phyloP scores from a whole-genome alignment of 2,888 invertebrate genomes.

The Trichopria drosophilae region DNA sequence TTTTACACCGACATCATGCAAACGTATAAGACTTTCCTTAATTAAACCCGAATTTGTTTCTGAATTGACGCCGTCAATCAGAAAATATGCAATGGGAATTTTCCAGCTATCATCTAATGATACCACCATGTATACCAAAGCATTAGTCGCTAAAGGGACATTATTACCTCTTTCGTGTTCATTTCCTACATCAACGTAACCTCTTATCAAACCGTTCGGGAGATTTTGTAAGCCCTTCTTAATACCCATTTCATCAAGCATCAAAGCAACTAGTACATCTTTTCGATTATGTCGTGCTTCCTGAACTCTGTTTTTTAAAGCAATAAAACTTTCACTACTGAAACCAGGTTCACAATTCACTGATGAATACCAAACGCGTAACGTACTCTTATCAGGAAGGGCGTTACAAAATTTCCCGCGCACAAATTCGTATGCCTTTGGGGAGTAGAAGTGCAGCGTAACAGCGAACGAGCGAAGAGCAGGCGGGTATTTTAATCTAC shows the following conservation, averaged over 20 bases:
- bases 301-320: slow-evolving; percentile 20
- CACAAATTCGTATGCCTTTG: slow-evolving; percentile 35
- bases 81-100: slow-evolving; percentile 19
- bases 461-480: slow-evolving; percentile 32
- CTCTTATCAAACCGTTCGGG: slow-evolving; percentile 24
- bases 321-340: slow-evolving; percentile 28
- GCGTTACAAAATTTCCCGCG: slow-evolving; percentile 5
- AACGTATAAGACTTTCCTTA: slow-evolving; percentile 5
- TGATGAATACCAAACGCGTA: slow-evolving; percentile 7
- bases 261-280: slow-evolving; percentile 24
- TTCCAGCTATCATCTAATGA: slow-evolving; percentile 28
- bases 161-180: background rate
- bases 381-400: background rate
- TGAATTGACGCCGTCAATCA: slow-evolving; percentile 16
- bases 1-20: slow-evolving; percentile 30
- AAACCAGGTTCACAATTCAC: slow-evolving; percentile 26
- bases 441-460: slow-evolving; percentile 36
- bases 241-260: too few relatives aligned
- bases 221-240: slow-evolving; percentile 23
- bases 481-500: slow-evolving; percentile 29
- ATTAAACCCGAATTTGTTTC: slow-evolving; percentile 15
- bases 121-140: slow-evolving; percentile 24
- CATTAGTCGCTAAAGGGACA: slow-evolving; percentile 23
- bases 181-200: slow-evolving; percentile 33
- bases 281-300: slow-evolving; percentile 14